phyloP scores from a whole-genome alignment of 2,888 invertebrate genomes.

The Dichetophora obliterata region DNA sequence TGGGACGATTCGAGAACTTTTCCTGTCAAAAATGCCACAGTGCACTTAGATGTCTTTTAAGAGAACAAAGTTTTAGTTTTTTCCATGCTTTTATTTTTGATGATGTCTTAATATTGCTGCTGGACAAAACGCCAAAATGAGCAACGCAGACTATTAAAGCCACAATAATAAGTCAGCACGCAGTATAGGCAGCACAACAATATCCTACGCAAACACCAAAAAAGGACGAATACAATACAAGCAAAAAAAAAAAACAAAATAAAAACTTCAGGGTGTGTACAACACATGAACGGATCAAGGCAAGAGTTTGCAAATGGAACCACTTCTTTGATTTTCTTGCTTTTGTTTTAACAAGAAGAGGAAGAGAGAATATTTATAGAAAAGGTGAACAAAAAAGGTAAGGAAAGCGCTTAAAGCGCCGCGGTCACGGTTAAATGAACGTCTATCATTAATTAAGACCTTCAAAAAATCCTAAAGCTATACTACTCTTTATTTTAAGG shows the following conservation, averaged over 20 bases:
- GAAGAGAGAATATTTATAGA: not conserved
- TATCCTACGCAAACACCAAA: slow-evolving; percentile 2
- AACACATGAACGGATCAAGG: not conserved
- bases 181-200: not conserved
- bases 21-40: too few species aligned
- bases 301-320: not conserved
- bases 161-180: slow-evolving; percentile 47
- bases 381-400: not conserved
- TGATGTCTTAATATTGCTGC: slow-evolving; percentile 36
- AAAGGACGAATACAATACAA: not conserved
- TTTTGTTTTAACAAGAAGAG: not conserved
- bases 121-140: slow-evolving; percentile 38
- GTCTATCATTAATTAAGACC: too few species aligned
- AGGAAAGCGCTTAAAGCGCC: slow-evolving; percentile 8
- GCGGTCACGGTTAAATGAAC: not conserved
- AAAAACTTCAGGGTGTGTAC: not conserved
- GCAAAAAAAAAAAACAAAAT: not conserved
- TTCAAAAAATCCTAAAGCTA: too few species aligned
- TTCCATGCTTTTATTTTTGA: slow-evolving; percentile 13
- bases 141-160: slow-evolving; percentile 27
- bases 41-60: slow-evolving; percentile 29
- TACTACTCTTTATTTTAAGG: too few species aligned
- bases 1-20: too few species aligned
- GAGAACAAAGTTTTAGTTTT: slow-evolving; percentile 2
- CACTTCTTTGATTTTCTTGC: not conserved